These are phyloP conservation scores for Oryzias woworae DNA, from an alignment of 2,113 vertebrate species.

Conservation along the genomic window DNA sequence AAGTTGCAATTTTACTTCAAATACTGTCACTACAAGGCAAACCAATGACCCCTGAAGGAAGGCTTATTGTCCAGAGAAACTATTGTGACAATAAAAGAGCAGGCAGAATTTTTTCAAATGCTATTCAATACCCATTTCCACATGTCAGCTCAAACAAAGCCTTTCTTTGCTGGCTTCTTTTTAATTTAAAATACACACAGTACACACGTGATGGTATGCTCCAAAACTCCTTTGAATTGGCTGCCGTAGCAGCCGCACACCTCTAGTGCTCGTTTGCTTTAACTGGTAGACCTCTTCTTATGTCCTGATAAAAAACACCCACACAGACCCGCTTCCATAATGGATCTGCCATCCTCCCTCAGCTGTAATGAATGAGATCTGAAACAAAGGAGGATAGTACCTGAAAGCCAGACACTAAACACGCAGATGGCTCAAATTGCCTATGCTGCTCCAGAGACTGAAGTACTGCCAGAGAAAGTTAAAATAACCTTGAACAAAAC, in stretches of 20 bases:
- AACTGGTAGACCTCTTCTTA: constrained; percentile 65
- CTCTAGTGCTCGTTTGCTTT: constrained; percentile 39
- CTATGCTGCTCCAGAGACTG: constrained; percentile 66
- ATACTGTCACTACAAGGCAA: background rate
- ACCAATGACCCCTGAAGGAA: background rate
- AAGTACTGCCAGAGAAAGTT: constrained; percentile 71
- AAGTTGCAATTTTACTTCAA: constrained; percentile 5
- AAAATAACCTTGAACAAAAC: constrained; percentile 70
- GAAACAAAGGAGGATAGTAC: constrained; percentile 77
- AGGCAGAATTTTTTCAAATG: constrained; percentile 14
- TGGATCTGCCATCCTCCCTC: constrained; percentile 72
- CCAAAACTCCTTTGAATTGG: constrained; percentile 19
- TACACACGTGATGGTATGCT: constrained; percentile 21
- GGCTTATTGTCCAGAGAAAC: constrained; percentile 6
- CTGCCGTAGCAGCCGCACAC: constrained; percentile 8
- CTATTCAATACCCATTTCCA: constrained; percentile 8
- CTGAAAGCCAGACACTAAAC: constrained; percentile 75
- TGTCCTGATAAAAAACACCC: constrained; percentile 72
- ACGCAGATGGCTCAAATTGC: constrained; percentile 76
- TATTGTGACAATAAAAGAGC: constrained; percentile 8
- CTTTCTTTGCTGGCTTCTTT: constrained; percentile 22
- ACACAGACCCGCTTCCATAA: constrained; percentile 69
- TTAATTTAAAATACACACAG: constrained; percentile 33
- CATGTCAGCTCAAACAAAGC: constrained; percentile 14
- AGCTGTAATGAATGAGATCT: constrained; percentile 77